These are phyloP conservation scores for Cassiopea xamachana DNA, from an alignment of 30 jellyfish, hydroid and myxozoan species.

Conservation along the genomic window DNA sequence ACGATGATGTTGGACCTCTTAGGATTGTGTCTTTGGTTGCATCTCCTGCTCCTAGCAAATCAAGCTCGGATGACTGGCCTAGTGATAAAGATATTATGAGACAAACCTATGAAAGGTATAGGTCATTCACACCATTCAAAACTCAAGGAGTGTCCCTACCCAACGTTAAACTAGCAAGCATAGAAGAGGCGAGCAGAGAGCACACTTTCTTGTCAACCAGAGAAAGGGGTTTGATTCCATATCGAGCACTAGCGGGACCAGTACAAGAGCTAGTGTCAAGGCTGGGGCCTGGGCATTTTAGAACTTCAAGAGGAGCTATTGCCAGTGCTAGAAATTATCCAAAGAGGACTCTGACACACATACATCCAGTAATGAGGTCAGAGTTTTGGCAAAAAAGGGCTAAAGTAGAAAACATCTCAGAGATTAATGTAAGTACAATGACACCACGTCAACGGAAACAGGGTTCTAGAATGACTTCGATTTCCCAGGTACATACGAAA, in stretches of 20 bases:
- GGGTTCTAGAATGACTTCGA: background rate
- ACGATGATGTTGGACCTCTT: background rate
- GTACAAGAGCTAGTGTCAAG: background rate
- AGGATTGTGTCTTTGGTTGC: background rate
- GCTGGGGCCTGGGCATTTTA: background rate
- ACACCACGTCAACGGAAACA: constrained; percentile 20
- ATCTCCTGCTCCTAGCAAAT: constrained; percentile 62
- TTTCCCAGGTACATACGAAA: background rate
- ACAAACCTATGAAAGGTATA: constrained; percentile 71
- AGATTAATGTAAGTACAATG: constrained; percentile 39
- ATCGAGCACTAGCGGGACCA: background rate
- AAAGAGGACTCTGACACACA: background rate
- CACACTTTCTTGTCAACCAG: constrained; percentile 27
- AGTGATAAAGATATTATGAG: constrained; percentile 74
- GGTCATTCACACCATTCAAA: constrained; percentile 78
- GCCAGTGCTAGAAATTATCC: background rate
- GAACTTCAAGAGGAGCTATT: background rate
- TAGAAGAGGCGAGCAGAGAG: constrained; percentile 64
- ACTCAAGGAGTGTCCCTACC: constrained; percentile 30
- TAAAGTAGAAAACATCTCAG: constrained; percentile 14
- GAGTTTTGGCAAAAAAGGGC: constrained; percentile 7
- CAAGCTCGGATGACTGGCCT: constrained; percentile 63
- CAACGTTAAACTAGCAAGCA: constrained; percentile 40
- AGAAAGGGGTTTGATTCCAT: constrained; percentile 10
- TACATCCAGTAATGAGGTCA: constrained; percentile 25